Percentiles rank a stretch among this genome's conserved stretches.
Conservation (phyloP, 2,888 invertebrate species). For the Digitonthophagus gazella region DNA sequence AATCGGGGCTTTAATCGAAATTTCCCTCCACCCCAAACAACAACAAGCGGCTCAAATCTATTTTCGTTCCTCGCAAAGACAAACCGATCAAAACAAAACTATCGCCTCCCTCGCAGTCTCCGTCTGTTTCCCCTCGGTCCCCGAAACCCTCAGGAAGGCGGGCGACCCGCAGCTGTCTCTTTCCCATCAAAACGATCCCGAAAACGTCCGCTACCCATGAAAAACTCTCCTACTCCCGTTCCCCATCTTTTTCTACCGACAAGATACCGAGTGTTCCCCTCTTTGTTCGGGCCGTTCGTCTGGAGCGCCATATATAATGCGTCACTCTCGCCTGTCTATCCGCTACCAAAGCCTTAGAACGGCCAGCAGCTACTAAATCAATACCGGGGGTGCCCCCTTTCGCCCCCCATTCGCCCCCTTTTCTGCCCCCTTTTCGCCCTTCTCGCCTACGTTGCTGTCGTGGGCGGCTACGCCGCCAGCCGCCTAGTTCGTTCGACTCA, state of each 20-base stretch:
- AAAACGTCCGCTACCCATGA: constrained; percentile 31
- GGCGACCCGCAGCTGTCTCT: constrained; percentile 47
- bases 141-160: constrained; percentile 11
- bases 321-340: constrained; percentile 53
- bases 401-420: constrained; percentile 33
- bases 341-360: constrained; percentile 50
- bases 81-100: constrained; percentile 13
- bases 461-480: background rate
- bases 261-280: constrained; percentile 27
- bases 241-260: constrained; percentile 10
- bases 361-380: constrained; percentile 54
- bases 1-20: background rate
- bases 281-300: constrained; percentile 48
- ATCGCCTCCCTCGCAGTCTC: constrained; percentile 16
- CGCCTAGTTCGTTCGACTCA: background rate
- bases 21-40: background rate
- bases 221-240: constrained; percentile 34
- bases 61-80: background rate
- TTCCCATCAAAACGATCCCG: constrained; percentile 46
- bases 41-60: background rate
- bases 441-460: background rate
- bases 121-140: constrained; percentile 9
- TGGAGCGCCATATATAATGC: constrained; percentile 54
- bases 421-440: constrained; percentile 29
- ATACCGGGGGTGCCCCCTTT: constrained; percentile 44